Base-by-base conservation (phyloP, 1,140 invertebrate species). In the Prorops nasuta region DNA sequence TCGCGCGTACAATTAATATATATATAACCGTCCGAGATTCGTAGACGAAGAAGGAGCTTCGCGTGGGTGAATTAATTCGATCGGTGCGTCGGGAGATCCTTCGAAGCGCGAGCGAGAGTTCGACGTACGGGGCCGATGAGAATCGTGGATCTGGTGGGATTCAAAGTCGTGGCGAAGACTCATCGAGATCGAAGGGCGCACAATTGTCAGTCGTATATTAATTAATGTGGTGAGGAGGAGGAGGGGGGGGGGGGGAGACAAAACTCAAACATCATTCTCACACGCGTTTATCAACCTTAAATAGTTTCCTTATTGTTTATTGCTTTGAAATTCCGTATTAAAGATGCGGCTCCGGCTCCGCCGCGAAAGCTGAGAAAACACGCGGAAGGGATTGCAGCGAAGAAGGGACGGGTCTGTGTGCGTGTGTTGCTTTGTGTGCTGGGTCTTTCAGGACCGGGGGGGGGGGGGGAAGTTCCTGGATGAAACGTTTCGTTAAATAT, bases 241-340 rank as follows among this genome's bases (percentile, higher is more conserved):
- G 19, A 16, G 19, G 17, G 22, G 18, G 24, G 3, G n/a, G 24
- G 10, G 2, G 39, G 12, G 9, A 16, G 15, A n/a, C 4, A 16
- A 22, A 20, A 22, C 28, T 16, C 3, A 40, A 38, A 43, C 36
- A 14, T 12, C 56, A 60, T 60, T 60, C 56, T 49, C 49, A n/a
- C 34, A 66, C 50, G 35, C 37, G 52, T 61, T 51, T 52, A 44
- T 49, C 47, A 56, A 50, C 31, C 48, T 62, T 66, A 66, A 62
- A 44, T 60, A 60, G 43, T 59, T 49, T 28, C 24, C 10, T 28
- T 28, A 67, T 59, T 68, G 65, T 63, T 74, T 74, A 76, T 76
- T 74, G 74, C 71, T 75, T 76, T 75, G 62, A 73, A 72, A 74
- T 73, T 76, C 69, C 71, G 60, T 73, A 71, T 69, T 63, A 67